These are phyloP conservation scores for Psephotus haematonotus DNA, from an alignment of 2,113 vertebrate species.

Conservation along the genomic window DNA sequence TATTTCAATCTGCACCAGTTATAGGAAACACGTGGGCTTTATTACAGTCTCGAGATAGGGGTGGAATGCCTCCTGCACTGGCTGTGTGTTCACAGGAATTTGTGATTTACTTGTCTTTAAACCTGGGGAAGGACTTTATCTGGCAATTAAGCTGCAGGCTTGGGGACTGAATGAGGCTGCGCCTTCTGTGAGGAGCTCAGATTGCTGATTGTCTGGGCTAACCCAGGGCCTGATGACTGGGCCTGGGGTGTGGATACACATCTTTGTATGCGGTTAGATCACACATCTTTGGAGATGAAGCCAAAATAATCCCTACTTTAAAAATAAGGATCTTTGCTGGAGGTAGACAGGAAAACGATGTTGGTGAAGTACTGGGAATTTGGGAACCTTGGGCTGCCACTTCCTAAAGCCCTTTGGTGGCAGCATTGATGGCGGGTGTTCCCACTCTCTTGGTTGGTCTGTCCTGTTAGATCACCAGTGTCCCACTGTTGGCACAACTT, in stretches of 20 bases:
- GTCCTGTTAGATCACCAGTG: background rate
- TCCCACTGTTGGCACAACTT: background rate
- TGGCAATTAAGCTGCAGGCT: constrained; percentile 50
- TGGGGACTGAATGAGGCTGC: constrained; percentile 13
- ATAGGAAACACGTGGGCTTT: background rate
- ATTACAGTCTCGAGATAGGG: background rate
- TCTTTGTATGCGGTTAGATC: background rate
- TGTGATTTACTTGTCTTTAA: constrained; percentile 24
- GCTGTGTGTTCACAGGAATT: background rate
- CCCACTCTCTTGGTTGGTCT: background rate
- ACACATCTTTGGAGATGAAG: background rate
- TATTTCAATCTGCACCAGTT: background rate
- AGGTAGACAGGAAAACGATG: background rate
- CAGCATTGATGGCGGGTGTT: background rate
- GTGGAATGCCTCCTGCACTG: background rate
- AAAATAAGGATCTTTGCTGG: constrained; percentile 39
- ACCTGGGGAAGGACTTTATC: constrained; percentile 12
- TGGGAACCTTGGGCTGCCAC: background rate
- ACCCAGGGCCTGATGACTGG: background rate
- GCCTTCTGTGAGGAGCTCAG: constrained; percentile 2
- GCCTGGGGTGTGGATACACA: background rate
- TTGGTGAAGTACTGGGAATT: background rate
- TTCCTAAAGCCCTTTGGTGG: background rate
- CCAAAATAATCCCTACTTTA: background rate
- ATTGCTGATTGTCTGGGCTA: constrained; percentile 9